Evolutionary conservation across 2,113 vertebrate species (phyloP).

Genomic region (Entomyzon cyanotis): DNA sequence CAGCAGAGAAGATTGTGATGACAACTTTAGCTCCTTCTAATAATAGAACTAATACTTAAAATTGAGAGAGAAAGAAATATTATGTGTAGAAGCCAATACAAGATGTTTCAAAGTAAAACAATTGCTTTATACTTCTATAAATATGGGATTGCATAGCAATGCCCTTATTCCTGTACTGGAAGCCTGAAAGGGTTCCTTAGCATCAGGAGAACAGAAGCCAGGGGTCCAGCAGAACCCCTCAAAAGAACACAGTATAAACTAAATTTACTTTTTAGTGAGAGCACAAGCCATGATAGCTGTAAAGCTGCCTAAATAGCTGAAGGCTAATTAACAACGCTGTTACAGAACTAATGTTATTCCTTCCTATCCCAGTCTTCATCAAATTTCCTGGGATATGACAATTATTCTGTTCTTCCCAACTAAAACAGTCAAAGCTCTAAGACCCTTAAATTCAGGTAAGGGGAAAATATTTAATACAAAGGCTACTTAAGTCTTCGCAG

Average conservation of each 20-base stretch:
- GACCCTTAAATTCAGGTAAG: background rate
- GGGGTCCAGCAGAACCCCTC: background rate
- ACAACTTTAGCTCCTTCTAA: background rate
- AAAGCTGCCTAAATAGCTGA: background rate
- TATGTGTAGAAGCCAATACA: background rate
- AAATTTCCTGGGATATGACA: background rate
- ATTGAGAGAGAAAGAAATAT: background rate
- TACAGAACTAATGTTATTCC: background rate
- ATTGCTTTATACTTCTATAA: background rate
- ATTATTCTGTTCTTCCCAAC: background rate
- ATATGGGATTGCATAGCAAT: accelerated
- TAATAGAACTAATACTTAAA: slow-evolving; percentile 3
- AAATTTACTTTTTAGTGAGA: background rate
- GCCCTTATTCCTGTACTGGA: background rate
- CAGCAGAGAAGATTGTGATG: background rate
- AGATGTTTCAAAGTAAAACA: background rate
- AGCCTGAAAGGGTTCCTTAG: background rate
- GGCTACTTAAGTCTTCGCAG: background rate
- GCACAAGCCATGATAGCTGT: background rate
- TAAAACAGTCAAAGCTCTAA: background rate
- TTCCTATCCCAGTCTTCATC: accelerated
- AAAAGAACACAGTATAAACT: background rate
- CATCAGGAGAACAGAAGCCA: background rate
- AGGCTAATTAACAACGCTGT: background rate
- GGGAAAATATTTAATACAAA: background rate